Evolutionary conservation across 2,888 invertebrate genomes (phyloP), one percentile per base, ranked within the genome.

Genomic region (Muschampia plurimacula): DNA sequence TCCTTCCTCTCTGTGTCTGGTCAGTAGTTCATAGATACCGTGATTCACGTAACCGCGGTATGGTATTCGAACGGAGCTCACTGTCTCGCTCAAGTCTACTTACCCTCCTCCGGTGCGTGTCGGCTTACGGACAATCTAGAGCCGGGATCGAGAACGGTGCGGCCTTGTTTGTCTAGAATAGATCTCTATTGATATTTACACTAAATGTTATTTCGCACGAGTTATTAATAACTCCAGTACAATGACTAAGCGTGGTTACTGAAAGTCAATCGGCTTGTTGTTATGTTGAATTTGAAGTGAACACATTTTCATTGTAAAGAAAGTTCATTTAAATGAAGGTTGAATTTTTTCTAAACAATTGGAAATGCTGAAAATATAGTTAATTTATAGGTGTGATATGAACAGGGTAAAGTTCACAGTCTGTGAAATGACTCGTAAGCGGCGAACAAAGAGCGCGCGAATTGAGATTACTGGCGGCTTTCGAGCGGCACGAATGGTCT

Each of bases 61-160:
- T 81, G 81, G 78, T 81, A 83, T 83, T 84, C 77, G 80, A 83
- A 73, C 79, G 72, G 68, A 80, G 81, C 79, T 81, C 81, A 78
- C 82, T 80, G 87, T 89, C 88, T 89, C 84, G 84, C 79, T 82
- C 79, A 79, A 80, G 88, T 89, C 89, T 90, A 84, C 81, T 80
- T 79, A 79, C 77, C 81, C 80, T 83, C 81, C 81, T 82, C 72
- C 80, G 75, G 78, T 78, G 80, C 81, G 84, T 82, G 81, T 79
- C 84, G 80, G 81, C 78, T 81, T 69, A 70, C 76, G 77, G 79
- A 79, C 82, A 80, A 80, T 81, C 82, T 82, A 49, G 36, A 59
- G 71, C 44, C 46, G 77, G 77, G 74, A 72, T 46, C 68, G 76
- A 78, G 76, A 78, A 78, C 79, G 49, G 49, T 8, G 62, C 82